Conservation (phyloP, 2,797 vertebrate species). For the Thamnophis elegans region DNA sequence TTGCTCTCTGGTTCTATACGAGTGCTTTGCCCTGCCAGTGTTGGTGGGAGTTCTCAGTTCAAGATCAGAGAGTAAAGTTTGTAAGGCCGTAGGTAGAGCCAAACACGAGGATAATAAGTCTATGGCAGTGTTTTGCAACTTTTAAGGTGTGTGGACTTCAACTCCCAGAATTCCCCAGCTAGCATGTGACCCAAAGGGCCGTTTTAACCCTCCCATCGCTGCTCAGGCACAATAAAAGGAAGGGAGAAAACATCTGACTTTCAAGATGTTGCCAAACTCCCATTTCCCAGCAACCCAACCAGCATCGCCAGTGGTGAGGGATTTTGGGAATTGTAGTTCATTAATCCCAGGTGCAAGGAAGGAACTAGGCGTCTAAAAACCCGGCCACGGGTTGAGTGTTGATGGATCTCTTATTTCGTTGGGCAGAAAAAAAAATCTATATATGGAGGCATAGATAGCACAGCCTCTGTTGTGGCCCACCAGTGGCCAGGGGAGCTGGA, state of each 20-base stretch:
- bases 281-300: not conserved
- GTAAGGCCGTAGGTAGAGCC: not conserved
- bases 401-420: not conserved
- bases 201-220: not conserved
- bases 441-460: not conserved
- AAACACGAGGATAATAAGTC: too few relatives aligned
- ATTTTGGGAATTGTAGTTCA: not conserved
- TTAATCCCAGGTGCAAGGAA: not conserved
- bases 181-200: not conserved
- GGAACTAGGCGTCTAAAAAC: not conserved
- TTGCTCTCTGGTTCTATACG: not conserved
- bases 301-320: not conserved
- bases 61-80: not conserved
- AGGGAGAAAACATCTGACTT: not conserved
- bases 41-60: not conserved
- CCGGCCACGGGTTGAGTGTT: not conserved
- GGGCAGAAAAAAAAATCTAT: not conserved
- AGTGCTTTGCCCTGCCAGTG: not conserved
- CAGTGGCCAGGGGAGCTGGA: too few relatives aligned
- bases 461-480: too few relatives aligned
- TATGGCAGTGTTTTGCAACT: not conserved
- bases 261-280: not conserved
- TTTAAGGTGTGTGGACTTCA: not conserved
- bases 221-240: not conserved
- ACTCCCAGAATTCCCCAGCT: not conserved